Evolutionary conservation across 2,797 vertebrate genomes (phyloP), one percentile per base, ranked within the genome.

Genomic region (Sciurus vulgaris): DNA sequence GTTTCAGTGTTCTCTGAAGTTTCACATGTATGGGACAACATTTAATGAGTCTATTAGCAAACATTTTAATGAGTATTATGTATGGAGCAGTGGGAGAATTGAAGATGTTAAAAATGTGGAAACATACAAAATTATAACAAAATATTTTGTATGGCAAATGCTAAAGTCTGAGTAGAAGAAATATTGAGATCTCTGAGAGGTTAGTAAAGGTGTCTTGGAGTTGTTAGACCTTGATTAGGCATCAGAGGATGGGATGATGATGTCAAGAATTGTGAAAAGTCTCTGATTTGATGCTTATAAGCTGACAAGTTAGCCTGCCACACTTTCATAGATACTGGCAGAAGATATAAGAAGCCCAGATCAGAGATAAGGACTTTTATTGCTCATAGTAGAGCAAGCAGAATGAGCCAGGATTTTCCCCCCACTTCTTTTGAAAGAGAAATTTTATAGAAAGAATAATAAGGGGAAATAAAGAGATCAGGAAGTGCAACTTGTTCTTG

Each of bases 401-500:
- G 59, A 95, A 93, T 69, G 65, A 97, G 51, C 17, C 65, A 90
- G 65, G 59, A 17, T 18, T 38, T 69, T 76, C 65, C 15, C 78
- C 76, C 69, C 67, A n/a, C 38, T 88, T 92, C 51, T 95, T 93
- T 89, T 87, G 51, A 85, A 93, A 84, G 86, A 89, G 70, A 89
- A 96, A 92, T 87, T 86, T 59, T 89, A 63, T 76, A 77, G 70
- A 84, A 85, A 49, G 51, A 76, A 74, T 90, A 89, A 87, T 38
- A 89, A 24, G 44, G 61, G 49, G 44, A 92, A 94, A 91, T 84
- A 90, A 92, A 93, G 81, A 84, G 77, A 96, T 79, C 26, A 85
- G 88, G 67, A 96, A 94, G 76, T 87, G 77, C 74, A 72, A 79
- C 76, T 93, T 96, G 73, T 93, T 93, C 90, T 67, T 67, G 81